A percentile compares a stretch with the other conserved stretches of the same genome.
phyloP scores from a whole-genome alignment of 2,888 invertebrate genomes.

The Drosophila pseudotakahashii region DNA sequence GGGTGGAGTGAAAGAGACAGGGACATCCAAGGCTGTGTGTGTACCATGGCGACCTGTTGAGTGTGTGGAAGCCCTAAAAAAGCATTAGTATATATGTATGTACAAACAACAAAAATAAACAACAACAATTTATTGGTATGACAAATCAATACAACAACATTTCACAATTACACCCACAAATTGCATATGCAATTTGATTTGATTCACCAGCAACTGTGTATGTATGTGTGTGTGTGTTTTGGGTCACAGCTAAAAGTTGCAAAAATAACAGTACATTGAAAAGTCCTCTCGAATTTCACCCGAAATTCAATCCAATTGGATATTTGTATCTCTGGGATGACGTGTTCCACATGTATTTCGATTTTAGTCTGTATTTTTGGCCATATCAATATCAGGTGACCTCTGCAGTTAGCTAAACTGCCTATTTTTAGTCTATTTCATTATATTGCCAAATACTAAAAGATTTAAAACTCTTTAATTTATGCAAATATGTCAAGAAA shows the following conservation, averaged over 20 bases:
- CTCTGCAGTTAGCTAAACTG: background rate
- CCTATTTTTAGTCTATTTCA: background rate
- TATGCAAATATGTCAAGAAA: background rate
- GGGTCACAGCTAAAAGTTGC: background rate
- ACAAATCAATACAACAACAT: slow-evolving; percentile 37
- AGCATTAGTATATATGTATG: background rate
- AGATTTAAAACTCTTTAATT: background rate
- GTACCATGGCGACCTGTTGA: slow-evolving; percentile 61
- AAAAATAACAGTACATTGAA: background rate
- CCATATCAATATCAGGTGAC: background rate
- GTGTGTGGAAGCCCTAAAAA: slow-evolving; percentile 44
- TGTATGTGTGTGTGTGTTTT: background rate
- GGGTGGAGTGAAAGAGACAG: slow-evolving; percentile 5
- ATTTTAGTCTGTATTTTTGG: background rate
- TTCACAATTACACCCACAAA: slow-evolving; percentile 44
- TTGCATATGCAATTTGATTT: slow-evolving; percentile 4
- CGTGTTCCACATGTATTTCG: background rate
- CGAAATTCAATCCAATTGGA: background rate
- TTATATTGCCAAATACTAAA: background rate
- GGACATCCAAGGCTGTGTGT: too few relatives aligned
- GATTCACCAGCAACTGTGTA: background rate
- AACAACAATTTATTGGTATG: slow-evolving; percentile 13
- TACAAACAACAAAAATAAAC: slow-evolving; percentile 1
- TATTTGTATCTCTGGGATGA: background rate
- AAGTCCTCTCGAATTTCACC: background rate